A percentile compares a stretch with the other conserved stretches of the same genome.
phyloP scores from a whole-genome alignment of 1,140 invertebrate species.

The Eumeta japonica region DNA sequence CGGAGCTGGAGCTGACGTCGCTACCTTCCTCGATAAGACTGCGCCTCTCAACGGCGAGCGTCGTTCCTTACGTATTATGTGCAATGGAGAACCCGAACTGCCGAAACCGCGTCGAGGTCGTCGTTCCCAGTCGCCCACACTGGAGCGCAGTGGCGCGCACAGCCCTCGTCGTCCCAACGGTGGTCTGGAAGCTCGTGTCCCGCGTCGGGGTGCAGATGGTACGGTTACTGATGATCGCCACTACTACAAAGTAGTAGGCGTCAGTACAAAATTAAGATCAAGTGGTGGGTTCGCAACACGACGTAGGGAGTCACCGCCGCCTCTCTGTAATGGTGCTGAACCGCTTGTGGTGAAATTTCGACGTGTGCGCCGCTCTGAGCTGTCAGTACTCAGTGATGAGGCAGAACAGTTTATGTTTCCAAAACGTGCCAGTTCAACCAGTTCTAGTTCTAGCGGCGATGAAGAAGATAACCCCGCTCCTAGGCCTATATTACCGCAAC shows the following conservation, averaged over 20 bases:
- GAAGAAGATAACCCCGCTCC: constrained; percentile 43
- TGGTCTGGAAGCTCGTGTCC: constrained; percentile 24
- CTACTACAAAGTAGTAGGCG: constrained; percentile 73
- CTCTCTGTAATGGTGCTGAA: constrained; percentile 43
- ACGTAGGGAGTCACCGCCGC: constrained; percentile 27
- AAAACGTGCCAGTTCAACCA: constrained; percentile 61
- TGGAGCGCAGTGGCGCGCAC: too few species aligned
- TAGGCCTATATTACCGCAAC: constrained; percentile 21
- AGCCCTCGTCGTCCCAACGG: constrained; percentile 1
- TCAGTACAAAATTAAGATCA: constrained; percentile 68
- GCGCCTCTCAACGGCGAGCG: constrained; percentile 41
- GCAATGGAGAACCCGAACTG: constrained; percentile 37
- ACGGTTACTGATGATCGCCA: constrained; percentile 60
- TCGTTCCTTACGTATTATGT: constrained; percentile 41
- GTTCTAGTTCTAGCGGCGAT: constrained; percentile 50
- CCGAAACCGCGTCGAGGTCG: constrained; percentile 3
- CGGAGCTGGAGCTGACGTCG: constrained; percentile 60
- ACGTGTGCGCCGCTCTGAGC: constrained; percentile 62
- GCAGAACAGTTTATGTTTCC: constrained; percentile 83
- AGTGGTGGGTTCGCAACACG: constrained; percentile 52
- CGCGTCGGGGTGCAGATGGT: too few species aligned
- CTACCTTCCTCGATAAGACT: constrained; percentile 60
- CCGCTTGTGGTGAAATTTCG: constrained; percentile 72
- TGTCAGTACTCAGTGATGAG: constrained; percentile 74
- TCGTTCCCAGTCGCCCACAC: too few species aligned